Percentiles rank a stretch among this genome's conserved stretches.
These are phyloP conservation scores for Monopterus albus DNA, from an alignment of 2,113 vertebrate species.

Conservation along the genomic window DNA sequence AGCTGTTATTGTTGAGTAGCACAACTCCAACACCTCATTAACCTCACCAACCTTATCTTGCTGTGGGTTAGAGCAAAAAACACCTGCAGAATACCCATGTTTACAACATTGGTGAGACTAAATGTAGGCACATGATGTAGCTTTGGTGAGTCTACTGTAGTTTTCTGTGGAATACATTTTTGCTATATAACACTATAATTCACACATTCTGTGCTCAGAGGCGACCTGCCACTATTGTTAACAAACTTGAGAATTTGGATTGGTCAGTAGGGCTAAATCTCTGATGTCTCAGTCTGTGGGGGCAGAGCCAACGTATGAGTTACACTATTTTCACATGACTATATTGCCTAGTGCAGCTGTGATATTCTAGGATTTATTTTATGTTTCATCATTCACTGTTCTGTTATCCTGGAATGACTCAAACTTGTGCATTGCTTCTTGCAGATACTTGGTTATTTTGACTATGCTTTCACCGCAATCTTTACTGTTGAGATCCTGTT, in stretches of 20 bases:
- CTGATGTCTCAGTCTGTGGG: neutral
- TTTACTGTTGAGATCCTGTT: conserved; percentile 99
- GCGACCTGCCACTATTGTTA: neutral
- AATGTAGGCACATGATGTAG: neutral
- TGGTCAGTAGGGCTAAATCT: no score
- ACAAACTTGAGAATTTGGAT: neutral
- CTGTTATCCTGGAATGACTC: conserved; percentile 52
- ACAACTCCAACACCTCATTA: no score
- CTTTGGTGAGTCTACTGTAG: neutral
- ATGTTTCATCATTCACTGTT: conserved; percentile 38
- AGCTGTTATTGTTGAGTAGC: no score
- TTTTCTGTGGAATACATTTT: neutral
- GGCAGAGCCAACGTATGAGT: neutral
- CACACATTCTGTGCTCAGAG: neutral
- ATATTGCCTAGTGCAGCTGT: conserved; percentile 6
- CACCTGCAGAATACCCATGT: no score
- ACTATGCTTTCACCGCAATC: conserved; percentile 99
- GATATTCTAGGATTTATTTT: neutral
- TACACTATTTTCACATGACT: neutral
- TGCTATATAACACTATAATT: neutral
- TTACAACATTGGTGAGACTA: no score
- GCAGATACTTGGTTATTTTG: conserved; percentile 99
- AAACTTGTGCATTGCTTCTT: conserved; percentile 86
- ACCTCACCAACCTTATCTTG: no score
- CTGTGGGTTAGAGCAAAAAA: no score